Conservation (phyloP, 2,888 invertebrate genomes). For the Ypsolopha scabrella region DNA sequence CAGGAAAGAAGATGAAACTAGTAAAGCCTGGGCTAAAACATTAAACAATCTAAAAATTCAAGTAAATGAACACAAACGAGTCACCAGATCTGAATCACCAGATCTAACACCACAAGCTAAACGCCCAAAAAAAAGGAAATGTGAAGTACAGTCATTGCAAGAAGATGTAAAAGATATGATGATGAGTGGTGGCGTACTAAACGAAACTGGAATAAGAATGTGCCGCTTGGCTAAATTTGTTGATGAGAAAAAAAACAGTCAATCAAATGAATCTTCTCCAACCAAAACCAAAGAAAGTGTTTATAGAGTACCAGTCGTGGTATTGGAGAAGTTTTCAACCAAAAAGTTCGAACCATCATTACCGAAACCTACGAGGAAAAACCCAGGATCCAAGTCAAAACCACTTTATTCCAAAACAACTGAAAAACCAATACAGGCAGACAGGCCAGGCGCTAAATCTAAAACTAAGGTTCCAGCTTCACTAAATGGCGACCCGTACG, state of each 20-base stretch:
- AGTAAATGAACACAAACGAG: slow-evolving; percentile 22
- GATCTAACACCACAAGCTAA: too few species aligned
- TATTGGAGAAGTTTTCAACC: slow-evolving; percentile 31
- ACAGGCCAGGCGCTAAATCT: slow-evolving; percentile 42
- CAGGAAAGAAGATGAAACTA: too few species aligned
- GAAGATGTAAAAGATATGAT: slow-evolving; percentile 80
- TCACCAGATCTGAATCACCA: slow-evolving; percentile 28
- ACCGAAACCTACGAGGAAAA: slow-evolving; percentile 22
- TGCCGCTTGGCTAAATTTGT: slow-evolving; percentile 71
- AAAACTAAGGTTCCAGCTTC: slow-evolving; percentile 28
- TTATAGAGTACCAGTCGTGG: slow-evolving; percentile 22
- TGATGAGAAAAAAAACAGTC: slow-evolving; percentile 20
- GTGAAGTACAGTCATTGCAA: slow-evolving; percentile 73
- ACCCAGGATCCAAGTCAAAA: slow-evolving; percentile 30
- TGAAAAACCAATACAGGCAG: slow-evolving; percentile 11
- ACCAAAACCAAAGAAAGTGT: slow-evolving; percentile 18
- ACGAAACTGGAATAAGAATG: slow-evolving; percentile 74
- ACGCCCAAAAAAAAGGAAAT: slow-evolving; percentile 27
- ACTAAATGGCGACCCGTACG: slow-evolving; percentile 35
- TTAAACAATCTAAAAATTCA: slow-evolving; percentile 10
- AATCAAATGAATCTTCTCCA: slow-evolving; percentile 3
- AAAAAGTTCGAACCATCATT: neutral
- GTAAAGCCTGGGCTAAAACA: neutral
- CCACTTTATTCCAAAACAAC: slow-evolving; percentile 4
- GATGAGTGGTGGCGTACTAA: slow-evolving; percentile 71